A percentile compares a stretch with the other conserved stretches of the same genome.
Conservation (phyloP, 2,113 vertebrate genomes). For the Xiphophorus couchianus region DNA sequence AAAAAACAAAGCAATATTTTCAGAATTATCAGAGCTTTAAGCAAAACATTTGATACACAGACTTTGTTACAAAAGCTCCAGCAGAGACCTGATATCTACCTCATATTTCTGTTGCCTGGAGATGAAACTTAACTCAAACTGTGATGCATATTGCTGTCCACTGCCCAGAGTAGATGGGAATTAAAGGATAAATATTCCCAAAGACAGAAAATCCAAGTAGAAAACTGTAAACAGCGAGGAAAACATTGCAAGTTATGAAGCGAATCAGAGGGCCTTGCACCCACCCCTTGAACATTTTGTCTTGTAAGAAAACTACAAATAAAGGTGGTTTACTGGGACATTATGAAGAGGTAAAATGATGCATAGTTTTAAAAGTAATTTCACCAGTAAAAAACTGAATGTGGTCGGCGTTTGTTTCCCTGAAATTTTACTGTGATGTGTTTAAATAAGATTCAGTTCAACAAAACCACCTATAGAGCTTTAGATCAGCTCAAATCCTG, state of each 20-base stretch:
- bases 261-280: background rate
- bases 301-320: background rate
- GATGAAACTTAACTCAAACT: constrained; percentile 36
- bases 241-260: background rate
- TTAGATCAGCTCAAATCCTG: background rate
- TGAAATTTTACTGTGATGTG: background rate
- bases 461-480: no score
- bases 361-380: background rate
- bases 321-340: background rate
- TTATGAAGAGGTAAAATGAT: background rate
- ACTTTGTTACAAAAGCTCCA: constrained; percentile 28
- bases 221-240: background rate
- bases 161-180: constrained; percentile 1
- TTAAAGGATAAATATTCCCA: constrained; percentile 24
- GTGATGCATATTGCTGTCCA: constrained; percentile 14
- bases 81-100: constrained; percentile 31
- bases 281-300: background rate
- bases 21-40: constrained; percentile 24
- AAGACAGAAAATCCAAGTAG: background rate
- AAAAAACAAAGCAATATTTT: constrained; percentile 23
- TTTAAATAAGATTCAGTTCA: background rate
- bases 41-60: constrained; percentile 34
- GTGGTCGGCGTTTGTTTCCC: background rate
- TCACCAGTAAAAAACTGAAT: background rate
- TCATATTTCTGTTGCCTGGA: constrained; percentile 60